These are phyloP conservation scores for Caenorhabditis sp. DNA, from an alignment of 2,888 invertebrate species.

Conservation along the genomic window DNA sequence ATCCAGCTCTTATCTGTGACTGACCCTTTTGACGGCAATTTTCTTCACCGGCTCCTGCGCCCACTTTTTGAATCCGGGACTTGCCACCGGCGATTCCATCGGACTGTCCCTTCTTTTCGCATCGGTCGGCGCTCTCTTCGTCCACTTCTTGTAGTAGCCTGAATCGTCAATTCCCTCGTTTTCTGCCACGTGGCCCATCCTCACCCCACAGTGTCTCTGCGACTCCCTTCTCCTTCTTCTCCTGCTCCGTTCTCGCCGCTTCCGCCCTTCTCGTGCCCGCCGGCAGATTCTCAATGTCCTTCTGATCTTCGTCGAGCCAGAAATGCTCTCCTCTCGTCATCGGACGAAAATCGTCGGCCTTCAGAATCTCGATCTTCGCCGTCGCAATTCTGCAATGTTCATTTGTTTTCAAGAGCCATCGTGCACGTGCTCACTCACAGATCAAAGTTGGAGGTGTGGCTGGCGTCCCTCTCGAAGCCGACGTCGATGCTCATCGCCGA, in stretches of 20 bases:
- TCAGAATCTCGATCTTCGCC: constrained; percentile 30
- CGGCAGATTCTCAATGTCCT: constrained; percentile 4
- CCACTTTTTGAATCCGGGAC: too few relatives aligned
- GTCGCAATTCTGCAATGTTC: constrained; percentile 20
- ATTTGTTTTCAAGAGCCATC: neutral
- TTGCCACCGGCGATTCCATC: too few relatives aligned
- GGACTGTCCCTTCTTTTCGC: too few relatives aligned
- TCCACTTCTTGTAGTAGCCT: too few relatives aligned
- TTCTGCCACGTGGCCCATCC: too few relatives aligned
- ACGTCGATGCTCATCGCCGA: constrained; percentile 36
- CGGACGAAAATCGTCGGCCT: constrained; percentile 35
- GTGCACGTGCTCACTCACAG: constrained; percentile 6
- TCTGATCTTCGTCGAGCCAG: constrained; percentile 37
- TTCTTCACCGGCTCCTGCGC: constrained; percentile 4
- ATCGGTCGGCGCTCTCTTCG: too few relatives aligned
- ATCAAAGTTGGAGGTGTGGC: constrained; percentile 11
- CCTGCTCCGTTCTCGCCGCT: neutral
- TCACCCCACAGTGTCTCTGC: too few relatives aligned
- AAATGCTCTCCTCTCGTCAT: constrained; percentile 1
- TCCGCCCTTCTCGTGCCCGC: neutral
- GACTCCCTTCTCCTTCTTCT: neutral
- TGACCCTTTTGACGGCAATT: constrained; percentile 23
- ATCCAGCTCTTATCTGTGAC: too few relatives aligned
- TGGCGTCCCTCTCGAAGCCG: constrained; percentile 19
- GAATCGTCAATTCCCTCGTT: too few relatives aligned